Evolutionary conservation across 1,140 invertebrate genomes (phyloP).

Genomic region (Orchesella cincta): DNA sequence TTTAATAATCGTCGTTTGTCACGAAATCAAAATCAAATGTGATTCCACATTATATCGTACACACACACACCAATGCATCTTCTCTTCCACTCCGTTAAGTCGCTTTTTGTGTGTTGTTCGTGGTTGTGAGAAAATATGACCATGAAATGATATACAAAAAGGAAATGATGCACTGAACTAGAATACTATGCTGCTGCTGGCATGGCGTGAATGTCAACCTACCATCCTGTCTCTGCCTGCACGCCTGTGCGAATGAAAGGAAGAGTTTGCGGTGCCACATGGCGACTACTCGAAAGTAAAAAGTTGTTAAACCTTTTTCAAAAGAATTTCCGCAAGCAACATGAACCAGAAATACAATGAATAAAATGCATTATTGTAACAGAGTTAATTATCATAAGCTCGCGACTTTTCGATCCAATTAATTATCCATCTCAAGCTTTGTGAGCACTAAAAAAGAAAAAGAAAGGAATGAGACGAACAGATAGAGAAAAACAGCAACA

Average conservation of each 20-base stretch:
- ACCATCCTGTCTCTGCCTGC: no score
- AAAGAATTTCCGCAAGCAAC: neutral
- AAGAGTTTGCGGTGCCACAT: no score
- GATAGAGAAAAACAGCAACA: neutral
- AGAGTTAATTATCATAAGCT: slow-evolving; percentile 21
- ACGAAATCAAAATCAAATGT: slow-evolving; percentile 18
- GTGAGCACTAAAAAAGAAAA: neutral
- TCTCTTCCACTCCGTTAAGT: no score
- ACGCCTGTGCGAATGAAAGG: no score
- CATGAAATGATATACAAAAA: neutral
- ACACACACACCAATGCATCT: no score
- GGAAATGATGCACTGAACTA: neutral
- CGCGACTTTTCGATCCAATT: slow-evolving; percentile 16
- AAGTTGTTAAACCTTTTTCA: no score
- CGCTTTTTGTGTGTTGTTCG: no score
- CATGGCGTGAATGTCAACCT: neutral
- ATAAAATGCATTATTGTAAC: slow-evolving; percentile 22
- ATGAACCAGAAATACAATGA: slow-evolving; percentile 5
- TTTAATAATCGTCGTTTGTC: slow-evolving; percentile 16
- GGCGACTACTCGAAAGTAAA: no score
- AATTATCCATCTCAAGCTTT: slow-evolving; percentile 21
- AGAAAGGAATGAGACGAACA: neutral
- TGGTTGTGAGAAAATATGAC: neutral
- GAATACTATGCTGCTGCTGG: neutral
- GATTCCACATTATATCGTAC: no score